Evolutionary conservation across 2,113 vertebrate species (phyloP).

Genomic region (Nothoprocta pentlandii): DNA sequence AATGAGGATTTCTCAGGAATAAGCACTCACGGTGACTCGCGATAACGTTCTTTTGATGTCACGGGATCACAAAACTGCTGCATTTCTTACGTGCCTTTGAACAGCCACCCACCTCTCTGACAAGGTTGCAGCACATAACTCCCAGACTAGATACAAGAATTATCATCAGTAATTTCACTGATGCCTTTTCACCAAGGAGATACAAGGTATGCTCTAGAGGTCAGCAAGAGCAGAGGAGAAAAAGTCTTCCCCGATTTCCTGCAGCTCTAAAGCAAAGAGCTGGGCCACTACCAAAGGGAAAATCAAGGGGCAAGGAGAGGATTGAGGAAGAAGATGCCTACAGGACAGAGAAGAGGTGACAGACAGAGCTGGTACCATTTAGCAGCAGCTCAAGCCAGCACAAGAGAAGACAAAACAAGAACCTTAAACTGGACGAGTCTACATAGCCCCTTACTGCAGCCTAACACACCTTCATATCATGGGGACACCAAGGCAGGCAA

Average conservation of each 20-base stretch:
- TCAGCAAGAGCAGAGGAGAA: rapidly evolving
- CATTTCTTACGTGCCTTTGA: not conserved
- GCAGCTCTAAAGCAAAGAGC: not conserved
- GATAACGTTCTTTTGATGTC: not conserved
- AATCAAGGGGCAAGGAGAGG: not conserved
- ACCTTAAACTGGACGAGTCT: not conserved
- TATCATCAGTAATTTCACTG: not conserved
- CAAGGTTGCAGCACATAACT: not conserved
- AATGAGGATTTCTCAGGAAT: not conserved
- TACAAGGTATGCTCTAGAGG: rapidly evolving
- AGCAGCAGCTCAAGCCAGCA: not conserved
- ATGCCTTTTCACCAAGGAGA: not conserved
- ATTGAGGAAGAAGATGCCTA: not conserved
- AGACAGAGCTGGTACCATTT: not conserved
- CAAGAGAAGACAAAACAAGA: not conserved
- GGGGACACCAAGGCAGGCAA: not conserved
- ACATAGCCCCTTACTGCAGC: not conserved
- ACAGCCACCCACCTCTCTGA: not conserved
- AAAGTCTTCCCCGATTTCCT: not conserved
- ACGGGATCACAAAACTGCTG: not conserved
- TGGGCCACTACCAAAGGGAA: not conserved
- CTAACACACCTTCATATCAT: not conserved
- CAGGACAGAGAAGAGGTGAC: not conserved
- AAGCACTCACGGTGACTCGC: not conserved
- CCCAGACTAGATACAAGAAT: not conserved